These are phyloP conservation scores for Drosophila ananassae DNA, from an alignment of 1,140 invertebrate species.

Conservation along the genomic window DNA sequence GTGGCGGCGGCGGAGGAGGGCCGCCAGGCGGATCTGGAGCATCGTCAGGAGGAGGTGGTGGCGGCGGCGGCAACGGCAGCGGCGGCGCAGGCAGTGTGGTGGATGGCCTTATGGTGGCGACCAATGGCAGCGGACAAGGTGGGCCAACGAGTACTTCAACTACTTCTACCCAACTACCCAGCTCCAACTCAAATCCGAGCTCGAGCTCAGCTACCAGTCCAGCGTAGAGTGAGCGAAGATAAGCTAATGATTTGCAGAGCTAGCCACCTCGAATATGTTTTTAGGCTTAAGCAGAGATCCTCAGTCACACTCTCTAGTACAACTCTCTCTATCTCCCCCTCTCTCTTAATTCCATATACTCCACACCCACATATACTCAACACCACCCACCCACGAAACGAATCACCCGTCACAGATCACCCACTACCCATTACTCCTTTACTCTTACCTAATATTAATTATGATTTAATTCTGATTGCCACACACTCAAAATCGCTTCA, in stretches of 20 bases:
- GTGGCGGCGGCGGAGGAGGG: constrained; percentile 46
- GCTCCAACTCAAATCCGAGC: constrained; percentile 46
- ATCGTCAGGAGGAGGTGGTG: constrained; percentile 32
- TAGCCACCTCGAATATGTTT: constrained; percentile 50
- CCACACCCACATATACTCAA: constrained; percentile 17
- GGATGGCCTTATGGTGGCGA: constrained; percentile 62
- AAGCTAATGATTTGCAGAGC: constrained; percentile 35
- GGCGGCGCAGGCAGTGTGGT: constrained; percentile 59
- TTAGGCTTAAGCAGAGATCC: constrained; percentile 47
- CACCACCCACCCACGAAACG: constrained; percentile 1
- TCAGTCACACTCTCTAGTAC: constrained; percentile 47
- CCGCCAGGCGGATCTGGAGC: constrained; percentile 33
- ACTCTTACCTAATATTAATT: constrained; percentile 60
- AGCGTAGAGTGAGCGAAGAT: constrained; percentile 42
- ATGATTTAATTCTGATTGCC: constrained; percentile 75
- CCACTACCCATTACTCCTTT: constrained; percentile 42
- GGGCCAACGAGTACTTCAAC: constrained; percentile 77
- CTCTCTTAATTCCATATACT: constrained; percentile 11
- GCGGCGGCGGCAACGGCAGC: constrained; percentile 41
- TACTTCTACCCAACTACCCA: constrained; percentile 40
- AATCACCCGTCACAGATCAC: not conserved
- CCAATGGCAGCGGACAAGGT: constrained; percentile 83
- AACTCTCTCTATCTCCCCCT: constrained; percentile 14
- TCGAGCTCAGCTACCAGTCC: constrained; percentile 40
- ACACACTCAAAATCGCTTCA: constrained; percentile 79